Percentiles rank a stretch among this genome's conserved stretches.
phyloP scores from a whole-genome alignment of 2,888 invertebrate genomes.

The Entomobrya proxima region DNA sequence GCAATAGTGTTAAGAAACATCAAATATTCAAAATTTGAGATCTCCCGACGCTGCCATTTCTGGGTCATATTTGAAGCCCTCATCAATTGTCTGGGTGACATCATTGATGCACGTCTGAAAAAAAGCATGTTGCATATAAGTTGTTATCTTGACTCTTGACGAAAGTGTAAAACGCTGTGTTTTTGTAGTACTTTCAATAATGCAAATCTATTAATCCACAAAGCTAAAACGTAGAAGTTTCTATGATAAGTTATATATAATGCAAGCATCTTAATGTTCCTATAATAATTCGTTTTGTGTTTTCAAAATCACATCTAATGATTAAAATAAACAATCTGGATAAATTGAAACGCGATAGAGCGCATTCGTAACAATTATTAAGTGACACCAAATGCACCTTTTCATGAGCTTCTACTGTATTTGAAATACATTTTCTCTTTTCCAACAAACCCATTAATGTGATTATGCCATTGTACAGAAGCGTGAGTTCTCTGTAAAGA shows the following conservation, averaged over 20 bases:
- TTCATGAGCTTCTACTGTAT: neutral
- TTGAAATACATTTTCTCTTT: neutral
- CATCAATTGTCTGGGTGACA: conserved; percentile 99
- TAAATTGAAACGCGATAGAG: neutral
- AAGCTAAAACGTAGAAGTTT: no score
- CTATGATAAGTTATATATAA: no score
- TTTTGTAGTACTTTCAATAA: no score
- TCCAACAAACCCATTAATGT: neutral
- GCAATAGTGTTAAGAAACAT: conserved; percentile 99
- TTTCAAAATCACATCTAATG: neutral
- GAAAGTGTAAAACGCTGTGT: no score
- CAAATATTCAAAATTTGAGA: conserved; percentile 99
- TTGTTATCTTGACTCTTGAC: no score
- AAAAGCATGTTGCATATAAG: no score
- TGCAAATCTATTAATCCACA: no score
- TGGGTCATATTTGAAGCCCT: conserved; percentile 99
- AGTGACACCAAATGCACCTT: neutral
- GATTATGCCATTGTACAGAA: conserved; percentile 12
- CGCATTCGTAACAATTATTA: neutral
- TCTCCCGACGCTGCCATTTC: conserved; percentile 99
- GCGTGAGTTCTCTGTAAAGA: neutral
- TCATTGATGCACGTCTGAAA: conserved; percentile 94
- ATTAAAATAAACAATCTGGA: conserved; percentile 9
- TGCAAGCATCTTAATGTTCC: no score
- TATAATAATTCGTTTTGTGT: no score